Evolutionary conservation across 2,797 vertebrate species (phyloP), one percentile per base, ranked within the genome.

Genomic region (Eupleurogrammus muticus): DNA sequence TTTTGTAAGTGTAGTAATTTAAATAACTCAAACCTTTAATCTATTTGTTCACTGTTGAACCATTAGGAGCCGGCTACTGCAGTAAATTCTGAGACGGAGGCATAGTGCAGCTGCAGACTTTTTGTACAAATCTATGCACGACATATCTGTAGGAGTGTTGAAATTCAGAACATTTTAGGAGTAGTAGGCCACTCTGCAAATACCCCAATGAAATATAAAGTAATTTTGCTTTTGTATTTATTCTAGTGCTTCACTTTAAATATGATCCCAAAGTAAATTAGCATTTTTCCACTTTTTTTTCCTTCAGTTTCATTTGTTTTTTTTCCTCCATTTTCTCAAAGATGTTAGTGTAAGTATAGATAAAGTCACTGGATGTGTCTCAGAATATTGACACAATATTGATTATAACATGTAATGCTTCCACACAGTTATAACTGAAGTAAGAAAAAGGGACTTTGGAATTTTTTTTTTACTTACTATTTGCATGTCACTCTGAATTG

Each of bases 101-200:
- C 80, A 75, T 74, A 83, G 86, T 85, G 76, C 72, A 81, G 79
- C 84, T 86, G 73, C 80, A 82, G 58, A 81, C 44, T 11, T 77
- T 78, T 86, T 86, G 73, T 92, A 90, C 84, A 84, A 83, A 91
- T 90, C 94, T 95, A 94, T 94, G 94, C 94, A 94, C 89, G 87
- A 84, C 64, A 75, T 80, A 81, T 85, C 82, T 87, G 48, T 72
- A 54, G 65, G 77, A 63, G 52, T 66, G 52, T 78, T 79, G 10
- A 73, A 72, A 17, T 44, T 47, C 47, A 67, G 81, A 24, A 14
- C 23, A 16, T 72, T 70, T 16, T 65, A 52, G 36, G 44, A 77
- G 58, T 51, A 47, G 14, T 12, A 42, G 35, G 70, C 64, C 57
- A 47, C 57, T 64, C 68, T 74, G 63, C 63, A 66, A 69, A 80